phyloP scores from a whole-genome alignment of 2,888 invertebrate species.

The Athripsodes cinereus region DNA sequence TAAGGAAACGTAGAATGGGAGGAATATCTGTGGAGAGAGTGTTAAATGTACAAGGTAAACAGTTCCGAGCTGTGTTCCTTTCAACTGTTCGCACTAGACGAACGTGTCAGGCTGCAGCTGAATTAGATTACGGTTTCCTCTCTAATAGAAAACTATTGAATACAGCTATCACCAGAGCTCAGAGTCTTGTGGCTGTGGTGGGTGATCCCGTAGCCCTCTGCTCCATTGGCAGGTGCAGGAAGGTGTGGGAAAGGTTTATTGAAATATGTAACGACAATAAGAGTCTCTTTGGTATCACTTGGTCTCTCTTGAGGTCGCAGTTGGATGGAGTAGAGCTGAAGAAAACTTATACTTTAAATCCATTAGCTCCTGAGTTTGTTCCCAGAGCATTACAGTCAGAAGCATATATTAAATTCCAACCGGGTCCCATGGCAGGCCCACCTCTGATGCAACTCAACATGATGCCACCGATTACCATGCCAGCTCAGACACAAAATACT shows the following conservation, averaged over 20 bases:
- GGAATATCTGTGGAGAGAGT: conserved; percentile 78
- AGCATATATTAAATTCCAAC: conserved; percentile 39
- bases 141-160: conserved; percentile 77
- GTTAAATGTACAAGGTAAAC: conserved; percentile 81
- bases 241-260: conserved; percentile 75
- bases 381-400: conserved; percentile 54
- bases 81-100: conserved; percentile 68
- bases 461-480: conserved; percentile 16
- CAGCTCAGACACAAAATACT: conserved; percentile 18
- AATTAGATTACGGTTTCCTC: conserved; percentile 73
- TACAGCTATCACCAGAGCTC: conserved; percentile 77
- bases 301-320: conserved; percentile 59
- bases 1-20: conserved; percentile 65
- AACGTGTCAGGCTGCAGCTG: conserved; percentile 55
- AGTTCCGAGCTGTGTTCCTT: conserved; percentile 75
- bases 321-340: conserved; percentile 69
- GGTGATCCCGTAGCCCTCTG: conserved; percentile 80
- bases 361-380: conserved; percentile 73
- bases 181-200: conserved; percentile 75
- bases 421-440: conserved; percentile 26
- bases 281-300: conserved; percentile 67
- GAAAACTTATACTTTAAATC: conserved; percentile 72
- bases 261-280: conserved; percentile 64
- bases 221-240: conserved; percentile 72
- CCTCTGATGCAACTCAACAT: conserved; percentile 14